Conservation (phyloP, 2,797 vertebrate genomes). For the Phoebastria nigripes region DNA sequence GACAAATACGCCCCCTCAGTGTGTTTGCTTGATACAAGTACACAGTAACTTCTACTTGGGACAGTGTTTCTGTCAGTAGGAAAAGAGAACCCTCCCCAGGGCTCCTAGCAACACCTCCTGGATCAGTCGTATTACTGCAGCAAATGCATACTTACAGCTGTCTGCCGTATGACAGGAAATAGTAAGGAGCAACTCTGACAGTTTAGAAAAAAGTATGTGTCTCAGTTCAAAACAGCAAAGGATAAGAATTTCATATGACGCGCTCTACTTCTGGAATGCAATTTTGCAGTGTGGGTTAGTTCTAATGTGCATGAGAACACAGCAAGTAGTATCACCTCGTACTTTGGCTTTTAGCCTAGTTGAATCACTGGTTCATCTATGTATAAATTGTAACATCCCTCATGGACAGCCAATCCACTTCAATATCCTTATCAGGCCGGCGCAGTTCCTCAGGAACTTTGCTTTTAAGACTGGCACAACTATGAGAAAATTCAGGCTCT, state of each 20-base stretch:
- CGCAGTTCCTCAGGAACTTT: slow-evolving; percentile 33
- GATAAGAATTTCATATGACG: not conserved
- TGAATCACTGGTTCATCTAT: slow-evolving; percentile 17
- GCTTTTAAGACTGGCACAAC: slow-evolving; percentile 11
- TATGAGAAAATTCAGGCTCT: slow-evolving; percentile 7
- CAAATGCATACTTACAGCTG: not conserved
- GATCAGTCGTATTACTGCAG: not conserved
- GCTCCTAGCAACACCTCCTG: not conserved
- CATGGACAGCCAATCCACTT: not conserved
- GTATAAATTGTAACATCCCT: not conserved
- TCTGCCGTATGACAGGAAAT: not conserved
- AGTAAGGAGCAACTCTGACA: not conserved
- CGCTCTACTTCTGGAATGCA: not conserved
- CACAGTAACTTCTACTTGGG: not conserved
- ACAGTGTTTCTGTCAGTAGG: not conserved
- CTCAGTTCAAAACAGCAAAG: not conserved
- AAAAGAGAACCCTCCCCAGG: no score
- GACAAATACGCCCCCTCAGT: not conserved
- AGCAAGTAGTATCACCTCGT: slow-evolving; percentile 27
- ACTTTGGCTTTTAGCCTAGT: slow-evolving; percentile 26
- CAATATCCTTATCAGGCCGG: not conserved
- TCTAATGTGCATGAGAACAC: not conserved
- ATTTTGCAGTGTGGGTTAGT: slow-evolving; percentile 43
- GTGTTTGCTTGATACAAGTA: not conserved
- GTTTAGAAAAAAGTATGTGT: not conserved